Base-by-base conservation (phyloP, 2,888 invertebrate species). In the Lasioglossum morio region DNA sequence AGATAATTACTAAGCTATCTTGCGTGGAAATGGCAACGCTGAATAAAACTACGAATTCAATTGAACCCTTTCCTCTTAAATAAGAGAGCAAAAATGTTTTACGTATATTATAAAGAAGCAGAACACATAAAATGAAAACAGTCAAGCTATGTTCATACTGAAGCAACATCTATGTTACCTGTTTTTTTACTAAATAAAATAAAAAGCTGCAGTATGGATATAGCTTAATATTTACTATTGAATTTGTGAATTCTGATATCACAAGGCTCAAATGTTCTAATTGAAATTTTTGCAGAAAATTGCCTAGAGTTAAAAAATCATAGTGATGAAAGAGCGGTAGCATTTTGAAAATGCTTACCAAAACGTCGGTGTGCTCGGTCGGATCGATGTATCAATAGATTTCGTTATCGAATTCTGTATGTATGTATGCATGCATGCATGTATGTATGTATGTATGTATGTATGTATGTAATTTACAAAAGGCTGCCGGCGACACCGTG, bases 401-500 rank as follows among this genome's bases (percentile, higher is more conserved):
- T 73, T 4, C 37, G 48, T 48, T 46, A 46, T 30, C 40, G 19
- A 48, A 72, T 37, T 66, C 34, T 34, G 53, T 53, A 53, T n/a
- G 27, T 63, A 63, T 30, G 16, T 30, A 16, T 43, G 43, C 4
- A 46, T 46, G 48, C 5, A 19, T 19, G 48, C 2, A 23, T 8
- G 53, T 53, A 66, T 30, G 16, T 30, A 16, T 43, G 43, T 14
- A 46, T 46, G 48, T 19, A 19, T 19, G 48, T 7, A 23, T 8
- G 53, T 53, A 66, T 34, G 30, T 34, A 34, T 34, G 19, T 34
- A 66, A 63, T 63, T 63, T 34, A 34, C 66, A 66, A 30, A 66
- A 72, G 34, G 30, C 14, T 76, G 85, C 34, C 69, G 48, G 77
- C 43, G 40, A 69, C 73, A 63, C 60, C 77, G 73, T 83, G 69